Evolutionary conservation across 2,113 vertebrate genomes (phyloP).

Genomic region (Symphodus melops): DNA sequence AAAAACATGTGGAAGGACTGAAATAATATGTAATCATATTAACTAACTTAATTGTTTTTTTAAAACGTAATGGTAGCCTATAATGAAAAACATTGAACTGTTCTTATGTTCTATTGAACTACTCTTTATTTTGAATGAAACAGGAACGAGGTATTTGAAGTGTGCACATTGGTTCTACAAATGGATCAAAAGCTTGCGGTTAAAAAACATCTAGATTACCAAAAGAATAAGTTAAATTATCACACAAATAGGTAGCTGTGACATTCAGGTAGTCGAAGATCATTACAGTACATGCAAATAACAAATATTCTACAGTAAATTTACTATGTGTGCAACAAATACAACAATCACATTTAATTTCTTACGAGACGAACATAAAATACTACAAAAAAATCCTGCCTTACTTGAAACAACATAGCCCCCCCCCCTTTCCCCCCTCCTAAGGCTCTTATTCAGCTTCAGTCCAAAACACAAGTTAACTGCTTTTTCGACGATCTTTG

Average conservation of each 20-base stretch:
- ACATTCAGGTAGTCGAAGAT: conserved; percentile 82
- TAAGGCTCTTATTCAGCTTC: no score
- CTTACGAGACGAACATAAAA: conserved; percentile 87
- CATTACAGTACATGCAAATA: conserved; percentile 70
- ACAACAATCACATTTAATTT: conserved; percentile 88
- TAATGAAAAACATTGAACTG: neutral
- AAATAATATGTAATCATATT: no score
- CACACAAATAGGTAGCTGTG: conserved; percentile 78
- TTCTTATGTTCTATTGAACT: conserved; percentile 57
- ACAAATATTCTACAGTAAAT: conserved; percentile 33
- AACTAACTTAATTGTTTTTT: no score
- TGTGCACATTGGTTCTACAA: conserved; percentile 83
- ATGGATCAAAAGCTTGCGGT: conserved; percentile 50
- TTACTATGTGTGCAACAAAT: conserved; percentile 73
- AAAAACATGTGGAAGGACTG: no score
- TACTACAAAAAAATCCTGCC: conserved; percentile 82
- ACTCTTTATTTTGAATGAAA: conserved; percentile 66
- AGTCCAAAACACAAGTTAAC: conserved; percentile 78
- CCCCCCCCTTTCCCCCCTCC: neutral
- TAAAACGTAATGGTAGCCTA: conserved; percentile 20
- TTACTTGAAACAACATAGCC: conserved; percentile 80
- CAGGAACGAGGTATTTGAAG: conserved; percentile 78
- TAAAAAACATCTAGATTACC: conserved; percentile 52
- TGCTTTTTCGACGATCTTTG: conserved; percentile 94
- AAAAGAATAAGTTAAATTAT: conserved; percentile 73